Conservation (phyloP, 2,113 vertebrate genomes). For the Tringa solitaria region DNA sequence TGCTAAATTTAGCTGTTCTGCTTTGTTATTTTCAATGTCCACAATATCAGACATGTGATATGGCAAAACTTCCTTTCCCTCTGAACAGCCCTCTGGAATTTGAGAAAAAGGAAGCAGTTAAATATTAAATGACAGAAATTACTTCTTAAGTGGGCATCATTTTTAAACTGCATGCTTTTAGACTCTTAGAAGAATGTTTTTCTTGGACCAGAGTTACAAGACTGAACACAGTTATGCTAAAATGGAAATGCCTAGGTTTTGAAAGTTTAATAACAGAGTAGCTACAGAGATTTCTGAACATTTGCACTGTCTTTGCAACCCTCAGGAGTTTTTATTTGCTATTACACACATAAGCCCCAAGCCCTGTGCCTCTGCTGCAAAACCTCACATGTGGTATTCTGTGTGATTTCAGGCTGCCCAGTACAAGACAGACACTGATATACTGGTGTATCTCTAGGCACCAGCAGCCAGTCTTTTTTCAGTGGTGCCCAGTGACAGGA, state of each 20-base stretch:
- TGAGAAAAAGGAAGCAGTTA: not conserved
- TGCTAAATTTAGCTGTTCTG: not conserved
- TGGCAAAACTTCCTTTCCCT: not conserved
- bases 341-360: not conserved
- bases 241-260: not conserved
- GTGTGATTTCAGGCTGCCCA: not conserved
- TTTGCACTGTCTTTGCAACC: not conserved
- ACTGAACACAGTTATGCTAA: not conserved
- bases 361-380: not conserved
- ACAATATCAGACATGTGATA: not conserved
- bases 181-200: not conserved
- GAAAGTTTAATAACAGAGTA: not conserved
- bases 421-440: not conserved
- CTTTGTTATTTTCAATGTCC: not conserved
- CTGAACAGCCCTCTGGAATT: not conserved
- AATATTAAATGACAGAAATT: not conserved
- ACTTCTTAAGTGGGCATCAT: not conserved
- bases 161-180: not conserved
- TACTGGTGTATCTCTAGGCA: not conserved
- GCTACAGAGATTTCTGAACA: not conserved
- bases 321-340: not conserved
- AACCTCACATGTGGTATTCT: not conserved
- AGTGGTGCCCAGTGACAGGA: too few relatives aligned
- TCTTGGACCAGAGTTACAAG: not conserved
- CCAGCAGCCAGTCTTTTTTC: too few relatives aligned